These are phyloP conservation scores for Trichopoda pennipes DNA, from an alignment of 2,888 invertebrate species.

Conservation along the genomic window DNA sequence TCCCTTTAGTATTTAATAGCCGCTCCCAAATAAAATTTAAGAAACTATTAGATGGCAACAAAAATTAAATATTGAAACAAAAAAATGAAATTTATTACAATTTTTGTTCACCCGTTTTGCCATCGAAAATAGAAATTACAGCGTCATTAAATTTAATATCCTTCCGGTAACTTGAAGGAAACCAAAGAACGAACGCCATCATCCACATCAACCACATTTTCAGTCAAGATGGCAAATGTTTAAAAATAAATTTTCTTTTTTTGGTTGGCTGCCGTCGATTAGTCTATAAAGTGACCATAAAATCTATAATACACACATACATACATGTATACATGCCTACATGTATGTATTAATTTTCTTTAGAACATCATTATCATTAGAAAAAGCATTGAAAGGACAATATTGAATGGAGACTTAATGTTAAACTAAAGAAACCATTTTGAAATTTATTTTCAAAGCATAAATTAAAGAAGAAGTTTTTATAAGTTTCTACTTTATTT, in stretches of 20 bases:
- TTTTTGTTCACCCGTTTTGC: neutral
- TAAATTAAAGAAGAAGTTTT: slow-evolving; percentile 2
- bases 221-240: neutral
- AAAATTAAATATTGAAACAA: slow-evolving; percentile 7
- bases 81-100: slow-evolving; percentile 40
- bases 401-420: neutral
- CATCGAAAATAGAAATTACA: slow-evolving; percentile 4
- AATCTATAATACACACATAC: neutral
- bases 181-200: slow-evolving; percentile 5
- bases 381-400: neutral
- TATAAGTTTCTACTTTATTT: neutral
- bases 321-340: neutral
- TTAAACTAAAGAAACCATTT: neutral
- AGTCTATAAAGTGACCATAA: slow-evolving; percentile 39
- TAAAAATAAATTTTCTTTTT: neutral
- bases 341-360: neutral
- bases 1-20: neutral
- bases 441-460: slow-evolving; percentile 17
- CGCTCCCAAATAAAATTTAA: neutral
- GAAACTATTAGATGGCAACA: neutral
- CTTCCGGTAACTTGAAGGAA: slow-evolving; percentile 26
- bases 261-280: slow-evolving; percentile 25
- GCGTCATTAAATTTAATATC: slow-evolving; percentile 43
- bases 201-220: slow-evolving; percentile 9
- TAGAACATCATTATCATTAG: neutral